A percentile compares a stretch with the other conserved stretches of the same genome.
Evolutionary conservation across 2,797 vertebrate species (phyloP).

Genomic region (Pseudomugil gertrudae): DNA sequence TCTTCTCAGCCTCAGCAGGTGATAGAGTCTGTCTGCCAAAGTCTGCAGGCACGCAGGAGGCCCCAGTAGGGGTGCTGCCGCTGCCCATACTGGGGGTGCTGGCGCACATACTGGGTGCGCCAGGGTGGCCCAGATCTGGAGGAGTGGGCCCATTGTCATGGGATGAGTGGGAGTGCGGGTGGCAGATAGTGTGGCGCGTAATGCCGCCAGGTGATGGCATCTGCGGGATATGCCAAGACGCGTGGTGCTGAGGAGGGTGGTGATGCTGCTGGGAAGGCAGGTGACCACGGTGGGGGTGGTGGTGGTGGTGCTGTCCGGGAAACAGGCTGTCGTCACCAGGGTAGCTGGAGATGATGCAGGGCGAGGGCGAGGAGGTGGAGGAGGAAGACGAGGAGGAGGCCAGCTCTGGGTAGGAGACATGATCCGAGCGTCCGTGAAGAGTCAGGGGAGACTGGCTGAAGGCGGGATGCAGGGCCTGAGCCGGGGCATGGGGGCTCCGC

Average conservation of each 20-base stretch:
- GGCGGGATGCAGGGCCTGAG: constrained; percentile 92
- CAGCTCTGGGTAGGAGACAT: constrained; percentile 96
- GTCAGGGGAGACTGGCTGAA: constrained; percentile 94
- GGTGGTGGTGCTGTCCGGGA: constrained; percentile 86
- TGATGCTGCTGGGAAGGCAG: constrained; percentile 89
- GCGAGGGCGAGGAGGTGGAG: constrained; percentile 87
- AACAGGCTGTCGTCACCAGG: constrained; percentile 92
- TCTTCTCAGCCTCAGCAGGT: constrained; percentile 93
- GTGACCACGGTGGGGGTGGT: constrained; percentile 66
- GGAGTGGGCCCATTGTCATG: constrained; percentile 67
- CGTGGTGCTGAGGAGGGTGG: constrained; percentile 86
- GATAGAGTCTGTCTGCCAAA: constrained; percentile 94
- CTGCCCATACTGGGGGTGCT: constrained; percentile 90
- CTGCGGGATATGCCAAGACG: constrained; percentile 94
- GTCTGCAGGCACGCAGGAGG: constrained; percentile 90
- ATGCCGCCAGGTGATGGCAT: constrained; percentile 87
- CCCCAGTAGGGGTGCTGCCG: constrained; percentile 88
- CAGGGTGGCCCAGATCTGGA: constrained; percentile 87
- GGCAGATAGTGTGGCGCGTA: constrained; percentile 88
- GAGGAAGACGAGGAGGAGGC: constrained; percentile 89
- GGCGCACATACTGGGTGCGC: constrained; percentile 89
- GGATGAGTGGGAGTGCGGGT: constrained; percentile 82
- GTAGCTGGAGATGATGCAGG: constrained; percentile 94
- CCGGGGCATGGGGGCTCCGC: constrained; percentile 93
- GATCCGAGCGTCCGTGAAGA: constrained; percentile 95